Evolutionary conservation across 2,888 invertebrate genomes (phyloP), one percentile per base, ranked within the genome.

Genomic region (Eretmocerus hayati): DNA sequence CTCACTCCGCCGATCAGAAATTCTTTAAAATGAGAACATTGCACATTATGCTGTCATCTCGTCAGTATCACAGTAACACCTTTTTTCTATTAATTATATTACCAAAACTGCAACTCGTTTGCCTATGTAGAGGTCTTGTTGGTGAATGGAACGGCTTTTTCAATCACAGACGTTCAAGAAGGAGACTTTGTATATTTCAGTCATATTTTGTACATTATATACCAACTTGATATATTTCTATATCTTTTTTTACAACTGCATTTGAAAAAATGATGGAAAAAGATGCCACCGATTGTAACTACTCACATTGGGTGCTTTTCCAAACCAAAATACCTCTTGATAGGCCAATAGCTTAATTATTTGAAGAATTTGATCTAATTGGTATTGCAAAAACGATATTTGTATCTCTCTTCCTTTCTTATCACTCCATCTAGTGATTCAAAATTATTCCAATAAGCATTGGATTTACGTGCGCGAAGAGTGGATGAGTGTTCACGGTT

Each of bases 111-210:
- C 76, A 75, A 73, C 78, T 77, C 72, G 78, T 81, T 77, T 77
- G 74, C 76, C 75, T 77, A 70, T 77, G 78, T 75, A 83, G 80
- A 78, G 81, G 81, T 80, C 81, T 83, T 78, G 81, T 85, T 79
- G 84, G 85, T 75, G 80, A 80, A 78, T 85, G 85, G 85, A 84
- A 80, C 78, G 85, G 85, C 77, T 85, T 80, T 81, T 85, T 84
- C 77, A 85, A 82, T 80, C 80, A 81, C 77, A 85, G 83, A 78
- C 80, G 81, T 75, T 79, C 80, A 77, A 81, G 83, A 77, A 80
- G 84, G 76, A 78, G 77, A 60, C 11, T 26, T 26, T 26, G 26
- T 9, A 26, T n/a, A n/a, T n/a, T n/a, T n/a, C n/a, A n/a, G n/a
- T n/a, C n/a, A 5, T 50, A 44, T 50, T 54, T 50, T 54, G 50